These are phyloP conservation scores for Oreortyx pictus DNA, from an alignment of 2,797 vertebrate species.

Conservation along the genomic window DNA sequence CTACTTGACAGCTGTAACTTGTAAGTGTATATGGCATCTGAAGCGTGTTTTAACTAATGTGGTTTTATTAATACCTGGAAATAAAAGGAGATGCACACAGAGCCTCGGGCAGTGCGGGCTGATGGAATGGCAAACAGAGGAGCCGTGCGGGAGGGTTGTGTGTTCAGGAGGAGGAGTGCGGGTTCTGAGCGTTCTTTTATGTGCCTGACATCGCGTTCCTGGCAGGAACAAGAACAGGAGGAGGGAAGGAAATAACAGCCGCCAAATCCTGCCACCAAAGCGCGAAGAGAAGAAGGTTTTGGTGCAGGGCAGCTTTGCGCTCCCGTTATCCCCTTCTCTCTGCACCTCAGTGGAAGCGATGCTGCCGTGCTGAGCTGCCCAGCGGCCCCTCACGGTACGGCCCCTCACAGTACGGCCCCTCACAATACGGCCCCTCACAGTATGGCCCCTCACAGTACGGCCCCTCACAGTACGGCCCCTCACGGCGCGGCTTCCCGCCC, in stretches of 20 bases:
- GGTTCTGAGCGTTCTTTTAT: neutral
- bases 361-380: neutral
- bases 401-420: too few relatives aligned
- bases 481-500: too few relatives aligned
- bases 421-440: too few relatives aligned
- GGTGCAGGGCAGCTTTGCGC: neutral
- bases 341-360: neutral
- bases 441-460: too few relatives aligned
- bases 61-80: neutral
- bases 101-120: neutral
- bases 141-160: neutral
- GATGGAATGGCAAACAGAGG: neutral
- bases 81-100: neutral
- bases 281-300: neutral
- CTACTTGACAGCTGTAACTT: neutral
- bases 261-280: neutral
- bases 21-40: neutral
- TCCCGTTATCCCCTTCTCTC: neutral
- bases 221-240: slow-evolving; percentile 4
- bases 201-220: neutral
- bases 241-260: slow-evolving; percentile 33
- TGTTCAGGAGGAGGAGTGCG: neutral
- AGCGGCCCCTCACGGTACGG: too few relatives aligned
- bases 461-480: neutral
- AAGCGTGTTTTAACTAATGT: neutral